Evolutionary conservation across 2,113 vertebrate genomes (phyloP).

Genomic region (Plecturocebus donacophilus): DNA sequence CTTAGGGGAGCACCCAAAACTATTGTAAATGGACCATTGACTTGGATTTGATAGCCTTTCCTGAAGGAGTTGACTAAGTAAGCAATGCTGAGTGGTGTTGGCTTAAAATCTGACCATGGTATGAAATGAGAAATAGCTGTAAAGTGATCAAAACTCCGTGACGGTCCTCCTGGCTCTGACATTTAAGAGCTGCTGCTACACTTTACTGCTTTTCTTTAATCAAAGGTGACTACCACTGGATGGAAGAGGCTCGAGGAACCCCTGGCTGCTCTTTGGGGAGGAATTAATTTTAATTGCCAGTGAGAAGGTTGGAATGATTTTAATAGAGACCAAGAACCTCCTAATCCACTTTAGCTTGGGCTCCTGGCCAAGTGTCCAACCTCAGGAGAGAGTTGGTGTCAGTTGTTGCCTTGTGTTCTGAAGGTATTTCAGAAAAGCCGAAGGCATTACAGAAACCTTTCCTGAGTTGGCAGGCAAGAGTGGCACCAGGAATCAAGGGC

Average conservation of each 20-base stretch:
- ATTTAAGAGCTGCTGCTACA: conserved; percentile 51
- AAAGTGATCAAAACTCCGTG: conserved; percentile 49
- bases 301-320: conserved; percentile 57
- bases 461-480: conserved; percentile 51
- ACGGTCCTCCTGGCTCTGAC: conserved; percentile 44
- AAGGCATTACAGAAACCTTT: conserved; percentile 47
- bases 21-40: background rate
- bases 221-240: conserved; percentile 47
- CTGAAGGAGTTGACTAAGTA: conserved; percentile 49
- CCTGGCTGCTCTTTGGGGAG: conserved; percentile 36
- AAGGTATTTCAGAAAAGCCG: conserved; percentile 62
- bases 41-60: conserved; percentile 28
- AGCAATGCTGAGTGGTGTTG: conserved; percentile 26
- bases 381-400: conserved; percentile 46
- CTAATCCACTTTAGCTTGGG: conserved; percentile 49
- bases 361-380: conserved; percentile 60
- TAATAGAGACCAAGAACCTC: conserved; percentile 54
- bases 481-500: conserved; percentile 57
- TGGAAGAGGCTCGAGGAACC: conserved; percentile 30
- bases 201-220: conserved; percentile 62
- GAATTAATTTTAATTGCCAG: conserved; percentile 74
- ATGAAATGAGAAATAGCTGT: conserved; percentile 56
- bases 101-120: conserved; percentile 51
- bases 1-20: background rate
- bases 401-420: conserved; percentile 53